These are phyloP conservation scores for Emberiza fucata DNA, from an alignment of 2,113 vertebrate genomes.

Conservation along the genomic window DNA sequence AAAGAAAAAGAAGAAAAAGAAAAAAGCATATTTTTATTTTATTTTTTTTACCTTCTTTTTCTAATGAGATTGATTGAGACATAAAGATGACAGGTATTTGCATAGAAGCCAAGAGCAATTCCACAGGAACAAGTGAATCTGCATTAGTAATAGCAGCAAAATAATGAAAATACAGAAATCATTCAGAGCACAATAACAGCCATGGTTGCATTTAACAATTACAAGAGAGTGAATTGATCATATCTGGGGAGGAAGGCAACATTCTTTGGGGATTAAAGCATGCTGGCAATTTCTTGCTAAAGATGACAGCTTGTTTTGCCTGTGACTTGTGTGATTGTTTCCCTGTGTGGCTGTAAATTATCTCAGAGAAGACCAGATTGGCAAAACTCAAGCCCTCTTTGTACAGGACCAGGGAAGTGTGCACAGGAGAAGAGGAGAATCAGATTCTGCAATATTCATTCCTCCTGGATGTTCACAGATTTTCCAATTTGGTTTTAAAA, in stretches of 20 bases:
- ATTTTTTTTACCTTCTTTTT: neutral
- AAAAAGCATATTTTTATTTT: neutral
- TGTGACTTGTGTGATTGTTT: neutral
- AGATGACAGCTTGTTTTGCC: neutral
- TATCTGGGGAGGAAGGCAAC: neutral
- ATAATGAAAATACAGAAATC: neutral
- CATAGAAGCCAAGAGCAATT: neutral
- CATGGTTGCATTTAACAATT: neutral
- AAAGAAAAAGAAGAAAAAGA: neutral
- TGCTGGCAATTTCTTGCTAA: neutral
- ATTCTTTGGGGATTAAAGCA: neutral
- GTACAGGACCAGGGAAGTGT: neutral
- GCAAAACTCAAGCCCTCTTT: neutral
- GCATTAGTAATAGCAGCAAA: neutral
- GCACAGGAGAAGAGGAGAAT: neutral
- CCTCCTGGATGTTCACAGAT: neutral
- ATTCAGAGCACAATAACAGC: neutral
- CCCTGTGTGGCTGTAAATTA: neutral
- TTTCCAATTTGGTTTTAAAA: neutral
- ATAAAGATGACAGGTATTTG: neutral
- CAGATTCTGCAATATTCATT: neutral
- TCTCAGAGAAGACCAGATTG: neutral
- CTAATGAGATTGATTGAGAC: neutral
- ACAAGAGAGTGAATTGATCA: neutral
- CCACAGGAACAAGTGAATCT: neutral